Percentiles rank a stretch among this genome's conserved stretches.
These are phyloP conservation scores for Semicossyphus pulcher DNA, from an alignment of 2,113 vertebrate species.

Conservation along the genomic window DNA sequence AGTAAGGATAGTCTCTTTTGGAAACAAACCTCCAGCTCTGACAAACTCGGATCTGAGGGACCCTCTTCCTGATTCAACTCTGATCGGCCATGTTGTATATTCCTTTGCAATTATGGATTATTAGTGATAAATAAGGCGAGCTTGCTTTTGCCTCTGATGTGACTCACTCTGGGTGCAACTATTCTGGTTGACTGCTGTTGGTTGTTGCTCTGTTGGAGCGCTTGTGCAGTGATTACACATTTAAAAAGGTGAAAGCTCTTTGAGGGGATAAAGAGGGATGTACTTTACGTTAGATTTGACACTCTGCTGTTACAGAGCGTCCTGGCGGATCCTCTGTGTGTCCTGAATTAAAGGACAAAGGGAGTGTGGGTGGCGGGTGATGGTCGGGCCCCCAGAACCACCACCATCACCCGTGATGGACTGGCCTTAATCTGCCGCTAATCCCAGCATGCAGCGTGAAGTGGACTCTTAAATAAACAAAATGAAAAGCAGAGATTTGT, in stretches of 20 bases:
- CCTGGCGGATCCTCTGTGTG: neutral
- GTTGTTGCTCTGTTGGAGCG: no score
- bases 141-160: no score
- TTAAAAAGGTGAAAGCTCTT: neutral
- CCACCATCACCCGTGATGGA: neutral
- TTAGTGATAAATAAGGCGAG: no score
- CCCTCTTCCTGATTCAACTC: no score
- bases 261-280: neutral
- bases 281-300: neutral
- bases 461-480: neutral
- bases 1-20: no score
- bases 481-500: neutral
- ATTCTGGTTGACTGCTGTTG: no score
- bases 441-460: constrained; percentile 35
- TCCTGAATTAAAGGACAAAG: constrained; percentile 8
- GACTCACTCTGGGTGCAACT: no score
- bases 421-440: constrained; percentile 70
- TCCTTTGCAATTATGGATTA: no score
- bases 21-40: no score
- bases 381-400: neutral
- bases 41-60: no score
- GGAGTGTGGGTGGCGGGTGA: constrained; percentile 19
- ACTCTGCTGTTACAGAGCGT: neutral
- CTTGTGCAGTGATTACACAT: no score
- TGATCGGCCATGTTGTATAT: no score